These are phyloP conservation scores for Argya squamiceps DNA, from an alignment of 2,797 vertebrate species.

Conservation along the genomic window DNA sequence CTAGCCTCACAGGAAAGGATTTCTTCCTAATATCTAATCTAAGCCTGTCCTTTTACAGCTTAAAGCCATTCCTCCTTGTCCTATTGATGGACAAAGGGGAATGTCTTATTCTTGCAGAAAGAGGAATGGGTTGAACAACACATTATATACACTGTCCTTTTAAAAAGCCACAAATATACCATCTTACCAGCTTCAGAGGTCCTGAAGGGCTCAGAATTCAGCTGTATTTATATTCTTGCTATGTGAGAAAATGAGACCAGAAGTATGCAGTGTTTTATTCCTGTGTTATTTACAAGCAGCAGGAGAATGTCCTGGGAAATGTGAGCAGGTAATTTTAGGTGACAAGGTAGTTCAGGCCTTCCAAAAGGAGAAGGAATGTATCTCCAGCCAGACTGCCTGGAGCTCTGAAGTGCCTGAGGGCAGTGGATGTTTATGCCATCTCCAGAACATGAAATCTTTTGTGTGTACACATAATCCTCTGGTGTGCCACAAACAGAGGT, in stretches of 20 bases:
- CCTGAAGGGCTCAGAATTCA: neutral
- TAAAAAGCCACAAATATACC: neutral
- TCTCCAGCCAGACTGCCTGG: neutral
- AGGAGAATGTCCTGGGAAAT: neutral
- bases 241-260: neutral
- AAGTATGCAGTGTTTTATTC: neutral
- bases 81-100: neutral
- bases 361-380: neutral
- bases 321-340: neutral
- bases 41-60: neutral
- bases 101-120: neutral
- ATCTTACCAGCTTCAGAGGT: neutral
- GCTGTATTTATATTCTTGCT: neutral
- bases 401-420: neutral
- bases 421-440: neutral
- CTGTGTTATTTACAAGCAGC: neutral
- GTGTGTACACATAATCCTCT: neutral
- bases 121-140: neutral
- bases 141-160: neutral
- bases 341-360: neutral
- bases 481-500: neutral
- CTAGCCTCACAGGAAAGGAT: neutral
- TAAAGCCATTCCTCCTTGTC: neutral
- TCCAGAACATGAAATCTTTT: neutral
- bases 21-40: neutral